phyloP scores from a whole-genome alignment of 2,888 invertebrate species.

The Serrognathus titanus region DNA sequence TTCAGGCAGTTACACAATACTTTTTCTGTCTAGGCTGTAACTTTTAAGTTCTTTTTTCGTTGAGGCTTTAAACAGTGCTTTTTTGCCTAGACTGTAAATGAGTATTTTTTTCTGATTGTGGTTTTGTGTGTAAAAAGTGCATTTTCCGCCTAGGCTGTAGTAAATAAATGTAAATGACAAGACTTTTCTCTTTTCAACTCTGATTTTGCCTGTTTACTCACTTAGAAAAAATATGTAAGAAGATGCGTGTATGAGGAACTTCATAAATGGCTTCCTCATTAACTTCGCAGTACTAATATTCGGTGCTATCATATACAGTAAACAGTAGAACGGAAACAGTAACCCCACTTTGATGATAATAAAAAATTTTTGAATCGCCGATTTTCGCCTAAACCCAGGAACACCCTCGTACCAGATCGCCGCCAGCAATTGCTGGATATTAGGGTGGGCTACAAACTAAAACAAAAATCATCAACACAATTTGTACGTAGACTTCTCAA shows the following conservation, averaged over 20 bases:
- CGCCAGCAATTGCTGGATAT: conserved; percentile 88
- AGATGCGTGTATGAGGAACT: conserved; percentile 91
- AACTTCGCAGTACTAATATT: conserved; percentile 75
- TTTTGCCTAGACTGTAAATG: too few species aligned
- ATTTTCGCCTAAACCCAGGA: conserved; percentile 86
- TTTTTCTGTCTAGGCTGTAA: too few species aligned
- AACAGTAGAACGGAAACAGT: conserved; percentile 83
- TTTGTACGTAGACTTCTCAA: background rate
- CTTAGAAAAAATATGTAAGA: conserved; percentile 91
- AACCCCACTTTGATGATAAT: conserved; percentile 72
- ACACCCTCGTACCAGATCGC: conserved; percentile 95
- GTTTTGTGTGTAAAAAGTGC: too few species aligned
- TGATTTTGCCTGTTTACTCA: conserved; percentile 55
- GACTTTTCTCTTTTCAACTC: too few species aligned
- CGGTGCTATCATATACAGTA: conserved; percentile 81
- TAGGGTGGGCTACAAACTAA: conserved; percentile 92
- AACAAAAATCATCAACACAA: background rate
- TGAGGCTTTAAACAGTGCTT: too few species aligned
- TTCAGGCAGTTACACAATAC: too few species aligned
- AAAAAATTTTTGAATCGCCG: conserved; percentile 63
- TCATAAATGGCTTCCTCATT: conserved; percentile 93
- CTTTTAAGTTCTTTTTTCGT: too few species aligned
- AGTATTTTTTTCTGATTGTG: too few species aligned
- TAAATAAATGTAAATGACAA: too few species aligned
- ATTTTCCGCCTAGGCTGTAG: too few species aligned